Evolutionary conservation across 1,140 invertebrate species (phyloP).

Genomic region (Drosophila subobscura): DNA sequence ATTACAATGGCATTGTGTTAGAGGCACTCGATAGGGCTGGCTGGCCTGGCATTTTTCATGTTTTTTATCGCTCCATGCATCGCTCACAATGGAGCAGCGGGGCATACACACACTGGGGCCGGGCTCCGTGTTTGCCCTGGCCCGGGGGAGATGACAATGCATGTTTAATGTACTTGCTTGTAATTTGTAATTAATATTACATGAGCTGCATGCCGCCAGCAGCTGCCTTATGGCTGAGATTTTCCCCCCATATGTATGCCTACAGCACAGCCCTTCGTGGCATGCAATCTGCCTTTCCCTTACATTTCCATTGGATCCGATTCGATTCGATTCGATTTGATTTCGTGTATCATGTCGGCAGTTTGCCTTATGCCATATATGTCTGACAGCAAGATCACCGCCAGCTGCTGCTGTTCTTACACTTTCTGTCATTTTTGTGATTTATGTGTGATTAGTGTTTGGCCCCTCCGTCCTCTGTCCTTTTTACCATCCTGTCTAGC

Average conservation of each 20-base stretch:
- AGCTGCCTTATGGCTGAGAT: conserved; percentile 27
- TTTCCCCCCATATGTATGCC: conserved; percentile 33
- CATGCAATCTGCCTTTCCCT: conserved; percentile 26
- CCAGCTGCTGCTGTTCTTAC: conserved; percentile 52
- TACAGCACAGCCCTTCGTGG: too few species aligned
- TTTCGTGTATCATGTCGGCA: conserved; percentile 42
- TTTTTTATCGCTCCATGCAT: conserved; percentile 63
- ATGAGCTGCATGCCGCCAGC: conserved; percentile 30
- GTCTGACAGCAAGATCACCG: conserved; percentile 35
- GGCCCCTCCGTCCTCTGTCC: conserved; percentile 14
- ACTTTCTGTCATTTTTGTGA: conserved; percentile 70
- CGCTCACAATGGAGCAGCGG: conserved; percentile 37
- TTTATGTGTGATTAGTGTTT: conserved; percentile 72
- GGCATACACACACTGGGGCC: conserved; percentile 23
- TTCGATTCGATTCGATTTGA: conserved; percentile 25
- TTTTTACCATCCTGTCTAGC: conserved; percentile 21
- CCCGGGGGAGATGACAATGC: conserved; percentile 49
- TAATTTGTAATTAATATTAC: conserved; percentile 53
- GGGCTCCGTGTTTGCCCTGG: conserved; percentile 30
- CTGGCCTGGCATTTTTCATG: conserved; percentile 23
- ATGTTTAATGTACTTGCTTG: conserved; percentile 44
- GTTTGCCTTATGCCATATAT: conserved; percentile 42
- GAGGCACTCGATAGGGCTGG: conserved; percentile 27
- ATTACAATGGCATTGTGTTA: conserved; percentile 77
- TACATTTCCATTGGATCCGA: conserved; percentile 15